A percentile compares a stretch with the other conserved stretches of the same genome.
Evolutionary conservation across 2,113 vertebrate species (phyloP).

Genomic region (Ardeotis arabs): DNA sequence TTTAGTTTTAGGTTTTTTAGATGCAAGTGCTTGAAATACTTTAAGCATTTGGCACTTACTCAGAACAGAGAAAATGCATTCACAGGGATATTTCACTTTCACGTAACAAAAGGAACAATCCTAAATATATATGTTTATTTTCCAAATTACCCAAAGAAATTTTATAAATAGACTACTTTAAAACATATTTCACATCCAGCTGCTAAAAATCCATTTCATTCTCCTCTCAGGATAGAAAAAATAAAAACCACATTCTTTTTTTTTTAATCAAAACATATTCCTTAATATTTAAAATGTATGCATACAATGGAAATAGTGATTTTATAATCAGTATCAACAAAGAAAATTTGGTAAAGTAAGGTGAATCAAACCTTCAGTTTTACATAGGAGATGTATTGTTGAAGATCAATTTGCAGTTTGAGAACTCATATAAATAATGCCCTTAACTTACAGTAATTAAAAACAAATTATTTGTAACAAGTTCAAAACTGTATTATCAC

Average conservation of each 20-base stretch:
- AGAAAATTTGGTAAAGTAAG: neutral
- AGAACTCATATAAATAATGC: neutral
- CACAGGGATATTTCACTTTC: neutral
- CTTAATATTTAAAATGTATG: neutral
- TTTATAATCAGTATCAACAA: neutral
- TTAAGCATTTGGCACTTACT: neutral
- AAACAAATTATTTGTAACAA: neutral
- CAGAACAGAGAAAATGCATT: neutral
- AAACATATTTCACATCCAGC: neutral
- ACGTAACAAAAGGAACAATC: neutral
- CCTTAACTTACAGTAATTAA: neutral
- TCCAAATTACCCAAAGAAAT: neutral
- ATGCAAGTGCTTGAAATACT: neutral
- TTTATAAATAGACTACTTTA: neutral
- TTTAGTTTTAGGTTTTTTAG: neutral
- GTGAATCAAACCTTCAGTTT: neutral
- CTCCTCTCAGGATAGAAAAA: neutral
- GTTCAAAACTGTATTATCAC: neutral
- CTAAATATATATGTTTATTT: neutral
- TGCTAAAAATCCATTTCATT: neutral
- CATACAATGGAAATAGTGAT: neutral
- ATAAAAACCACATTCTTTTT: neutral
- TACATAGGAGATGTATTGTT: neutral
- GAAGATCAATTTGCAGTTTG: neutral
- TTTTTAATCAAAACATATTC: neutral